Evolutionary conservation across 2,888 invertebrate species (phyloP).

Genomic region (Ceratothoa steindachneri): DNA sequence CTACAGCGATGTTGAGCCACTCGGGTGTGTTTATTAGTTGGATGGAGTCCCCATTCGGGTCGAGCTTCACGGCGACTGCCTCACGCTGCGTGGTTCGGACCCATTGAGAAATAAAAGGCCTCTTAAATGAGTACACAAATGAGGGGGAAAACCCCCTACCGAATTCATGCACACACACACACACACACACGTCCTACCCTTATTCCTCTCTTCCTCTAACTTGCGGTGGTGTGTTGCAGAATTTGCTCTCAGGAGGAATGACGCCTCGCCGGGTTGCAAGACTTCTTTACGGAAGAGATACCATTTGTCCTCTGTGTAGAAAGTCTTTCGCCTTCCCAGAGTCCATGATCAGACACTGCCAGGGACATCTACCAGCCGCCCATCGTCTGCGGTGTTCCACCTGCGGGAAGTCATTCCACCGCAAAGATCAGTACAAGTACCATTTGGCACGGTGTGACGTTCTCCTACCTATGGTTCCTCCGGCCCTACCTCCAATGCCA

Average conservation of each 20-base stretch:
- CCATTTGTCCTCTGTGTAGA: slow-evolving; percentile 35
- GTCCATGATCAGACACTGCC: slow-evolving; percentile 43
- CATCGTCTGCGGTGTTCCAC: slow-evolving; percentile 33
- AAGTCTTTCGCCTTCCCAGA: slow-evolving; percentile 41
- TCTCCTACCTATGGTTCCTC: not conserved
- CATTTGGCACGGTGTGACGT: slow-evolving; percentile 33
- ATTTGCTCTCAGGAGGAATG: slow-evolving; percentile 29
- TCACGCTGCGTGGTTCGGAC: too few relatives aligned
- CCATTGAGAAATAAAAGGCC: too few relatives aligned
- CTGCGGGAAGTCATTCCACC: slow-evolving; percentile 35
- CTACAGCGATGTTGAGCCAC: too few relatives aligned
- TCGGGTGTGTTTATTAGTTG: too few relatives aligned
- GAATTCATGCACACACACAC: too few relatives aligned
- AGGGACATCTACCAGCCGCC: slow-evolving; percentile 32
- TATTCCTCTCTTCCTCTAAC: slow-evolving; percentile 10
- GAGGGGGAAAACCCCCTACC: too few relatives aligned
- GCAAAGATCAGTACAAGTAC: slow-evolving; percentile 39
- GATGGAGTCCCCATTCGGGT: too few relatives aligned
- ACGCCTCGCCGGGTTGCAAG: slow-evolving; percentile 36
- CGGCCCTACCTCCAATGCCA: not conserved
- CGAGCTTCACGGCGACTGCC: too few relatives aligned
- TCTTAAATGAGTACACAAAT: too few relatives aligned
- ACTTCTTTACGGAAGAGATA: slow-evolving; percentile 30
- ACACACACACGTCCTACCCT: too few relatives aligned
- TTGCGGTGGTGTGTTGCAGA: slow-evolving; percentile 37